A percentile compares a stretch with the other conserved stretches of the same genome.
phyloP scores from a whole-genome alignment of 2,113 vertebrate genomes.

The Rhinolophus ferrumequinum region DNA sequence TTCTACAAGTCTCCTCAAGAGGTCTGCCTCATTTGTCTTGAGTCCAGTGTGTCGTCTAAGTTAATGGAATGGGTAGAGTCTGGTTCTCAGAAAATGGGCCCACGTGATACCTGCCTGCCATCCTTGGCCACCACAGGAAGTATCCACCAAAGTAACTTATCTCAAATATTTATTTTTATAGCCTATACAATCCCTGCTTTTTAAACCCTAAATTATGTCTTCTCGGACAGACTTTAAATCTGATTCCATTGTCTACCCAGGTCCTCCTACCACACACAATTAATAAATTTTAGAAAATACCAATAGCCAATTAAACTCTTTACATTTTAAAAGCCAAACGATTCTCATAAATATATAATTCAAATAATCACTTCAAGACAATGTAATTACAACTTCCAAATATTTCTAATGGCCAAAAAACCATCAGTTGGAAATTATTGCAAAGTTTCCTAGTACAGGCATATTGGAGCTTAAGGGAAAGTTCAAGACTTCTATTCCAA shows the following conservation, averaged over 20 bases:
- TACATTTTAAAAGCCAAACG: neutral
- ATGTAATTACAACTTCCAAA: slow-evolving; percentile 22
- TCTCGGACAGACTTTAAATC: neutral
- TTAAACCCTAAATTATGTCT: neutral
- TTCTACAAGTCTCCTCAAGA: neutral
- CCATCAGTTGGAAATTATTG: neutral
- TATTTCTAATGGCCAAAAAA: neutral
- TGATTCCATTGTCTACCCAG: neutral
- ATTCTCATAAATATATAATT: neutral
- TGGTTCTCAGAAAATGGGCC: neutral
- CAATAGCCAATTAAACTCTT: neutral
- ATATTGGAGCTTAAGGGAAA: neutral
- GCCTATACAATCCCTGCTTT: neutral
- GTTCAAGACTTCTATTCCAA: slow-evolving; percentile 7
- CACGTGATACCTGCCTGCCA: neutral
- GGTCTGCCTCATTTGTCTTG: neutral
- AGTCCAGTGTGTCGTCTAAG: neutral
- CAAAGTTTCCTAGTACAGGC: neutral
- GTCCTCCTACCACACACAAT: neutral
- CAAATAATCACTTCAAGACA: neutral
- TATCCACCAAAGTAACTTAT: neutral
- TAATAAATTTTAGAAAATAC: neutral
- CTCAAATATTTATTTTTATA: neutral
- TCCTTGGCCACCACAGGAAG: neutral
- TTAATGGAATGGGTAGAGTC: neutral